A percentile compares a stretch with the other conserved stretches of the same genome.
phyloP scores from a whole-genome alignment of 2,888 invertebrate species.

The Drosophila robusta region DNA sequence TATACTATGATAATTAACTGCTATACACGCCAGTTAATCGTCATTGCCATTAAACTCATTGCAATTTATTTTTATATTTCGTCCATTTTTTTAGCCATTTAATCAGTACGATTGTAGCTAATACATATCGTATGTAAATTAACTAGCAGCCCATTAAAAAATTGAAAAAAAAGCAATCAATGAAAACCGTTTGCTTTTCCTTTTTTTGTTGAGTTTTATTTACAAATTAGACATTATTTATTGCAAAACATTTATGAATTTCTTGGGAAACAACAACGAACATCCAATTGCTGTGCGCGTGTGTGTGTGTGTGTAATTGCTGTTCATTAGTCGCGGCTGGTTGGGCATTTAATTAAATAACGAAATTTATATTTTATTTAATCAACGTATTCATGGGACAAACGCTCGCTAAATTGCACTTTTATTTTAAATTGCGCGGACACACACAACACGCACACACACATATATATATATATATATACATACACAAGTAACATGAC shows the following conservation, averaged over 20 bases:
- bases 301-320: constrained; percentile 23
- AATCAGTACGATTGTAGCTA: constrained; percentile 40
- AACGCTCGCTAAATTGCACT: constrained; percentile 27
- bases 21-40: constrained; percentile 28
- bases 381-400: constrained; percentile 19
- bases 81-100: constrained; percentile 29
- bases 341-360: constrained; percentile 33
- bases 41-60: constrained; percentile 9
- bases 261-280: constrained; percentile 9
- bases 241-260: constrained; percentile 22
- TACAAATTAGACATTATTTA: constrained; percentile 31
- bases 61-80: constrained; percentile 1
- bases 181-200: not conserved
- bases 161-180: not conserved
- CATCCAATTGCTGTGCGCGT: constrained; percentile 9
- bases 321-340: constrained; percentile 25
- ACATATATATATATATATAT: not conserved
- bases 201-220: constrained; percentile 19
- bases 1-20: constrained; percentile 32
- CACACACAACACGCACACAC: not conserved
- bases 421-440: constrained; percentile 22
- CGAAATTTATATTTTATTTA: constrained; percentile 31
- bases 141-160: constrained; percentile 46
- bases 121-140: constrained; percentile 46
- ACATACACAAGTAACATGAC: constrained; percentile 1